Evolutionary conservation across 2,797 vertebrate genomes (phyloP).

Genomic region (Fistularia tabacaria): DNA sequence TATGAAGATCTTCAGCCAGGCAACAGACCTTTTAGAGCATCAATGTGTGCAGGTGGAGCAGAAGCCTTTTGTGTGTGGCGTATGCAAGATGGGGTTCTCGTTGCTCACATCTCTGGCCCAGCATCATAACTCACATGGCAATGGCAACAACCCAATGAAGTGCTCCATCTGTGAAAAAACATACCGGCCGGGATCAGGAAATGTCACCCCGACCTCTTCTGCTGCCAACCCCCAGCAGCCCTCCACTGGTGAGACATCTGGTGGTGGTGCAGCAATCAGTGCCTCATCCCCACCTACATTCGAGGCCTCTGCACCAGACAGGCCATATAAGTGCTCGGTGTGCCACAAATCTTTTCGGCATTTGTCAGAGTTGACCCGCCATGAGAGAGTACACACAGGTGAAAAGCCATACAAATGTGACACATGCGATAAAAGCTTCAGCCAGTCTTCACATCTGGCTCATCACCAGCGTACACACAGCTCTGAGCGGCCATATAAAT

Average conservation of each 20-base stretch:
- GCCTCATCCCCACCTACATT: slow-evolving; percentile 63
- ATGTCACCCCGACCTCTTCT: slow-evolving; percentile 72
- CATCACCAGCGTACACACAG: slow-evolving; percentile 97
- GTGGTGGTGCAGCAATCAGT: slow-evolving; percentile 68
- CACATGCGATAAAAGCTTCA: slow-evolving; percentile 96
- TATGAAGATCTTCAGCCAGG: slow-evolving; percentile 97
- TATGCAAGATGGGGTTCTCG: slow-evolving; percentile 98
- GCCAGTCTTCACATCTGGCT: slow-evolving; percentile 93
- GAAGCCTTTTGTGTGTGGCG: slow-evolving; percentile 94
- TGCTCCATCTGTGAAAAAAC: slow-evolving; percentile 98
- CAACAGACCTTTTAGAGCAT: slow-evolving; percentile 92
- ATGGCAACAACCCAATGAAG: slow-evolving; percentile 85
- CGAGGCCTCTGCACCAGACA: slow-evolving; percentile 75
- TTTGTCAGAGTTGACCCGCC: slow-evolving; percentile 91
- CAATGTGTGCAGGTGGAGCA: slow-evolving; percentile 95
- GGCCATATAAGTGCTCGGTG: slow-evolving; percentile 93
- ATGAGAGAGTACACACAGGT: slow-evolving; percentile 91
- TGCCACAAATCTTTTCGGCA: slow-evolving; percentile 97
- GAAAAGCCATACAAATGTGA: slow-evolving; percentile 97
- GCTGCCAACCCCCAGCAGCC: slow-evolving; percentile 77
- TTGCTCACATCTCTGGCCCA: slow-evolving; percentile 92
- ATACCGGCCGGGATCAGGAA: slow-evolving; percentile 82
- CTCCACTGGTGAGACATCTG: slow-evolving; percentile 71
- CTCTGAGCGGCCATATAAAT: slow-evolving; percentile 93
- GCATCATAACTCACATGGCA: slow-evolving; percentile 90